Conservation (phyloP, 2,113 vertebrate species). For the Clarias macrocephalus region DNA sequence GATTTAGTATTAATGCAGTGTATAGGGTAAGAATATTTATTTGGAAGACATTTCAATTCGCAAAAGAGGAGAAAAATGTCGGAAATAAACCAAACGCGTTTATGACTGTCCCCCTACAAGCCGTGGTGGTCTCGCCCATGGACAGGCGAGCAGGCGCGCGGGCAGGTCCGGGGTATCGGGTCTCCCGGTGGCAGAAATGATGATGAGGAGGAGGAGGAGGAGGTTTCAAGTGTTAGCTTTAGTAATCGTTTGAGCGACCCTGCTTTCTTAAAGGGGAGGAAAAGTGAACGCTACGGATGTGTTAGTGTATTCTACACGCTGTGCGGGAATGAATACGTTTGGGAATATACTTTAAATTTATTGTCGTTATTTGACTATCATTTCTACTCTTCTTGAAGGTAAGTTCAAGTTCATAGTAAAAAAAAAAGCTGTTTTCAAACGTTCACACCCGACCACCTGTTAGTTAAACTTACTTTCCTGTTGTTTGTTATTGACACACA, state of each 20-base stretch:
- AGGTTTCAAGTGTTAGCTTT: constrained; percentile 45
- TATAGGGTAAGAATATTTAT: too few relatives aligned
- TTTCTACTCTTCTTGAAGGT: constrained; percentile 1
- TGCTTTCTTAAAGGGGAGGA: not conserved
- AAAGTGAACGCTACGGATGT: not conserved
- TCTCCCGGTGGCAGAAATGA: constrained; percentile 62
- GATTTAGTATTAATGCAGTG: not conserved
- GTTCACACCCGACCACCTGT: not conserved
- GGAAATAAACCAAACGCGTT: not conserved
- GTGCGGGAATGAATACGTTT: not conserved
- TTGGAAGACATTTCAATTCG: not conserved
- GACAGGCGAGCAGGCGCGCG: constrained; percentile 62
- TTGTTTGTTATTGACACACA: not conserved
- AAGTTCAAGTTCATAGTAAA: not conserved
- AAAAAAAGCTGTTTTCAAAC: too few relatives aligned
- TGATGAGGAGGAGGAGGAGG: constrained; percentile 54
- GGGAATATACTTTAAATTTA: constrained; percentile 9
- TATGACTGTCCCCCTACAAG: not conserved
- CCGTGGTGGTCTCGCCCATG: constrained; percentile 59
- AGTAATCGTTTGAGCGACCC: constrained; percentile 35
- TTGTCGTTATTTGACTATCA: not conserved
- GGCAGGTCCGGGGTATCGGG: constrained; percentile 61
- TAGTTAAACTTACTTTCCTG: not conserved
- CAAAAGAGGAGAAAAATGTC: too few relatives aligned
- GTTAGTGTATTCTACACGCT: not conserved